Base-by-base conservation (phyloP, 2,113 vertebrate species). In the Cricetomys ansorgei region DNA sequence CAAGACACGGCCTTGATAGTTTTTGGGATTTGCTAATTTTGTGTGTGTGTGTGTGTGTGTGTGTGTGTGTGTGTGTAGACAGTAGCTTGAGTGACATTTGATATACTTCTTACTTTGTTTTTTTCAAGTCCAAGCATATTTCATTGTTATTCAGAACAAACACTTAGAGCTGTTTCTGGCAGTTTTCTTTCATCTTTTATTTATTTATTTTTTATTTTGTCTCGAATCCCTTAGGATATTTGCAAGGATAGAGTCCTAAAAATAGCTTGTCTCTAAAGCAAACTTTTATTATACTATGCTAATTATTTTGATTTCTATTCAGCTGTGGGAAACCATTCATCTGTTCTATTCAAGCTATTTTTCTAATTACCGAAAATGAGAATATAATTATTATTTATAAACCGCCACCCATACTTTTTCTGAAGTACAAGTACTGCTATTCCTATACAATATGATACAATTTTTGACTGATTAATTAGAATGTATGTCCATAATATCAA, bases 301-400 rank as follows among this genome's bases (percentile, higher is more conserved):
- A 96, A 96, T 97, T 96, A 97, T 97, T 97, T 96, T 94, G 59
- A 98, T 95, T 96, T 97, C 81, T 91, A 67, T 96, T 96, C 92
- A 95, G 67, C 91, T 91, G 57, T 95, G 86, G 55, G 59, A 95
- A 97, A 84, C 40, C 86, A 97, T 92, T 97, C 76, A 94, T 97
- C 50, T 97, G 62, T 95, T 97, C 88, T 97, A 97, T 87, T 95
- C 83, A 96, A 96, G 91, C 50, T 87, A 87, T 92, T 96, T 97
- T 97, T 95, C 92, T 93, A 64, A 97, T 91, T 96, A 96, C 91
- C 62, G 67, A 95, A 97, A 96, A 96, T 96, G 89, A 94, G 83
- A 91, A 89, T 93, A 65, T 97, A 97, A 96, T 97, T 93, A 96
- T 91, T 97, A 94, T 96, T 97, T 96, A 92, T 97, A 97, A 96